Evolutionary conservation across 2,888 invertebrate species (phyloP).

Genomic region (Brachynemurus nebulosus): DNA sequence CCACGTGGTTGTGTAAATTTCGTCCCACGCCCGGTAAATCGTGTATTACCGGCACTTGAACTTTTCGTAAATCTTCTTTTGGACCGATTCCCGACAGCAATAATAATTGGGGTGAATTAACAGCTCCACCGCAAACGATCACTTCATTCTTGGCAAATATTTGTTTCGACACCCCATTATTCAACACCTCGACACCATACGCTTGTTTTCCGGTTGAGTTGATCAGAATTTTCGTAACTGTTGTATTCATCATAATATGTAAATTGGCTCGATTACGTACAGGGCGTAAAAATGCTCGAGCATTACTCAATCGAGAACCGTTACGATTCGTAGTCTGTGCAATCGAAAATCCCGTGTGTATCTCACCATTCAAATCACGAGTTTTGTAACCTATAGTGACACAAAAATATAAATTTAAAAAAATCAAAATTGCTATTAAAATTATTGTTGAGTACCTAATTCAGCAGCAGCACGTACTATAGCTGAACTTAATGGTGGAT

Average conservation of each 20-base stretch:
- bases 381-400: constrained; percentile 53
- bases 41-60: constrained; percentile 51
- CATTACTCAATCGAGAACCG: constrained; percentile 69
- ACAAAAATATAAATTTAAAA: too few relatives aligned
- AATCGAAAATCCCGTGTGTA: constrained; percentile 72
- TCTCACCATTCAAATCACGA: constrained; percentile 68
- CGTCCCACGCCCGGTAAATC: constrained; percentile 68
- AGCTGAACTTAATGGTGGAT: constrained; percentile 68
- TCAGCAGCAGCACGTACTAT: constrained; percentile 66
- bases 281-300: constrained; percentile 71
- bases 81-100: constrained; percentile 83
- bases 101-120: constrained; percentile 87
- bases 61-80: constrained; percentile 44
- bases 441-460: constrained; percentile 38
- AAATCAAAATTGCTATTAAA: not conserved
- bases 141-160: constrained; percentile 57
- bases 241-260: constrained; percentile 71
- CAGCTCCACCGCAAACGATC: constrained; percentile 56
- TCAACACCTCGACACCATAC: constrained; percentile 60
- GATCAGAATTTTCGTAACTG: constrained; percentile 58
- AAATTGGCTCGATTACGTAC: constrained; percentile 61
- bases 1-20: constrained; percentile 78
- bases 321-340: constrained; percentile 80
- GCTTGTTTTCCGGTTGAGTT: constrained; percentile 58
- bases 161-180: constrained; percentile 40